Base-by-base conservation (phyloP, 1,140 invertebrate genomes). In the Macrotrachela quadricornifera region DNA sequence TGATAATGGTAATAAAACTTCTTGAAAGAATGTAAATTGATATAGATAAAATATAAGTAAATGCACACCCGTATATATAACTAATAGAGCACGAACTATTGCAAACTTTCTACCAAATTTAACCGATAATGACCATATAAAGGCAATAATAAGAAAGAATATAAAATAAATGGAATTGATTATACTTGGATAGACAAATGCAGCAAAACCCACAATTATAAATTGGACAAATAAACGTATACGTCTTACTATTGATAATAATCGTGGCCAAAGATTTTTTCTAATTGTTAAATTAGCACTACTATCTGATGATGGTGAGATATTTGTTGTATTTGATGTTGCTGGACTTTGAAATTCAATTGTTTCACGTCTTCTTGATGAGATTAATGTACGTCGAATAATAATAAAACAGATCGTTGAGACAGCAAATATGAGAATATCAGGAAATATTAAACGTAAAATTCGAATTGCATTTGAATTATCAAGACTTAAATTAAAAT, bases 101-200 rank as follows among this genome's bases (percentile, higher is more conserved):
- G 60, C 80, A 63, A 87, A 91, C 1, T 75, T 77, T 54, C 75
- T 74, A 44, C 82, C 78, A 54, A 78, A 60, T 37, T 63, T 55
- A 39, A 65, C 78, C 62, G 82, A 81, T 59, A 81, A 80, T n/a
- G 83, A 78, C 82, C 87, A 87, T 71, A 83, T 84, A 0, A 86
- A 88, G n/a, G 81, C 80, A 9, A 82, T 76, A 18, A 75, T 75
- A 58, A 94, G 70, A 65, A 92, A 92, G 13, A 80, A 74, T 14
- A 86, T 59, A 67, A 86, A 90, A 68, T 91, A 91, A 38, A 88
- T 74, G 10, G 77, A 79, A 38, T 78, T 80, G 1, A 80, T 76
- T 6, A 84, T 70, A 16, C 82, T 85, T 14, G 71, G 71, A n/a
- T 64, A 57, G 15, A 70, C 62, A 44, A 81, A 77, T 0, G 81